Percentiles rank a stretch among this genome's conserved stretches.
These are phyloP conservation scores for Sula dactylatra DNA, from an alignment of 2,113 vertebrate species.

Conservation along the genomic window DNA sequence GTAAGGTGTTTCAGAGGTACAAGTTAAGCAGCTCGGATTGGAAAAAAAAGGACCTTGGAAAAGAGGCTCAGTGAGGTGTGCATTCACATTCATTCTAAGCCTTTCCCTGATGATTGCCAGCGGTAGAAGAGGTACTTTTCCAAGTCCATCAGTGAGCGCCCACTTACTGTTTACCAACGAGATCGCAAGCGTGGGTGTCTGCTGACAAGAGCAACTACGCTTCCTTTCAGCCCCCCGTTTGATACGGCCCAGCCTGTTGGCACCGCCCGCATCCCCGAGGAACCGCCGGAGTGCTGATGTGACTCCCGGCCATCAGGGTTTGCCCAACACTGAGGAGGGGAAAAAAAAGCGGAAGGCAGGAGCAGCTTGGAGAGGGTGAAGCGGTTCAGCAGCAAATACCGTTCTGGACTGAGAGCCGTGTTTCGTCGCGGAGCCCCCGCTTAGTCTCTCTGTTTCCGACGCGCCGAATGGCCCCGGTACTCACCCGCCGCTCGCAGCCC, in stretches of 20 bases:
- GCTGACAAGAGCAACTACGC: fast-evolving
- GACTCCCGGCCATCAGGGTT: not conserved
- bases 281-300: fast-evolving
- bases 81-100: fast-evolving
- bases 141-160: fast-evolving
- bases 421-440: not conserved
- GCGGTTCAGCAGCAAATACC: not conserved
- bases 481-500: not conserved
- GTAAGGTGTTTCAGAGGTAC: not conserved
- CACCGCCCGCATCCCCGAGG: fast-evolving
- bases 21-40: fast-evolving
- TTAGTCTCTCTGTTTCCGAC: fast-evolving
- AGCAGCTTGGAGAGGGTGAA: fast-evolving
- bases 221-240: fast-evolving
- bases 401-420: not conserved
- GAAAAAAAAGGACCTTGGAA: too few species aligned
- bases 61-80: fast-evolving
- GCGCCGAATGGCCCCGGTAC: too few species aligned
- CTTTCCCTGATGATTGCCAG: fast-evolving
- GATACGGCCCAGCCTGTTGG: fast-evolving
- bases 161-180: fast-evolving
- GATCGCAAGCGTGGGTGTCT: fast-evolving
- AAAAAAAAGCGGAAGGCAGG: not conserved
- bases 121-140: fast-evolving
- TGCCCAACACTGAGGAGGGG: not conserved